A percentile compares a stretch with the other conserved stretches of the same genome.
phyloP scores from a whole-genome alignment of 2,113 vertebrate species.

The Parus major region DNA sequence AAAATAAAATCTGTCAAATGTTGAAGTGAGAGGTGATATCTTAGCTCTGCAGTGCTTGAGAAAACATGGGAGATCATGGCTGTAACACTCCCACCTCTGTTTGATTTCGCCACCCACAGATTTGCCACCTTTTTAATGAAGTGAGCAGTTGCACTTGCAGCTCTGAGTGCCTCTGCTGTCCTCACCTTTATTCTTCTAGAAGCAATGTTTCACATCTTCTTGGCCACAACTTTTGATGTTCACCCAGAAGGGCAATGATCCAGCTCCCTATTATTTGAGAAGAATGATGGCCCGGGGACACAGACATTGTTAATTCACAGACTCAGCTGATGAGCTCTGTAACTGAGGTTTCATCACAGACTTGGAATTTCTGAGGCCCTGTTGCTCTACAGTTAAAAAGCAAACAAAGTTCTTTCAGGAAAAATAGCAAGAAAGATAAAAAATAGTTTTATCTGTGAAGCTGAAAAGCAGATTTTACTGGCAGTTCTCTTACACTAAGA shows the following conservation, averaged over 20 bases:
- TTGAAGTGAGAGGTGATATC: constrained; percentile 32
- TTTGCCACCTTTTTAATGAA: constrained; percentile 33
- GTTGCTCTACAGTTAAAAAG: not conserved
- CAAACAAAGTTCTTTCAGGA: not conserved
- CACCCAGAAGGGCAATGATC: not conserved
- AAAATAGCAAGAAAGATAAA: not conserved
- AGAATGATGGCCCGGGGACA: not conserved
- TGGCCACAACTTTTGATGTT: not conserved
- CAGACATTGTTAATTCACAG: not conserved
- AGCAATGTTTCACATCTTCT: not conserved
- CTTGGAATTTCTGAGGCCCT: not conserved
- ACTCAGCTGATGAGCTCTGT: not conserved
- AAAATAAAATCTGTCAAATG: not conserved
- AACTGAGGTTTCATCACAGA: not conserved
- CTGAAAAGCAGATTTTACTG: constrained; percentile 14
- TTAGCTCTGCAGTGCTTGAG: not conserved
- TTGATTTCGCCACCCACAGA: constrained; percentile 31
- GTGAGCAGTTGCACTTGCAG: constrained; percentile 44
- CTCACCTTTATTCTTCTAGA: constrained; percentile 8
- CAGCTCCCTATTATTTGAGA: not conserved
- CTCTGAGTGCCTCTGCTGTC: not conserved
- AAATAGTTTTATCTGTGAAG: not conserved
- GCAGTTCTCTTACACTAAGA: not conserved
- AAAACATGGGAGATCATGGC: not conserved
- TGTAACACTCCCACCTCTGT: constrained; percentile 32